Evolutionary conservation across 2,797 vertebrate genomes (phyloP).

Genomic region (Lacerta viridis): DNA sequence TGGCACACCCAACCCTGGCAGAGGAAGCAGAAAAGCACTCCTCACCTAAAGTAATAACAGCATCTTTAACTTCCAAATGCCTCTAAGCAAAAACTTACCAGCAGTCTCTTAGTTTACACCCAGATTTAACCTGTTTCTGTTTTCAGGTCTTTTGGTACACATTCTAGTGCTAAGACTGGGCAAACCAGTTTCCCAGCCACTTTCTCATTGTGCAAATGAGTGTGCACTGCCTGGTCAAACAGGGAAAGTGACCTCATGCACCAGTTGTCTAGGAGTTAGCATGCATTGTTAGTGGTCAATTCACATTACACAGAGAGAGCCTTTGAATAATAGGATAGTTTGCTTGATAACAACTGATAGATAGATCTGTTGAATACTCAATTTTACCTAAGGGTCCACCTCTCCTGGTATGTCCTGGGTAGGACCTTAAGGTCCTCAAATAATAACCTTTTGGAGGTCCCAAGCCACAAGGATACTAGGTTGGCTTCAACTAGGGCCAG

Average conservation of each 20-base stretch:
- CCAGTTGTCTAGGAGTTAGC: background rate
- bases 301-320: background rate
- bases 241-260: background rate
- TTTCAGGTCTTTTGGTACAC: background rate
- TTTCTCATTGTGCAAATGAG: background rate
- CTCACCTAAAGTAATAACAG: background rate
- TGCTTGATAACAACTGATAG: background rate
- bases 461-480: too few species aligned
- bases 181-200: slow-evolving; percentile 1
- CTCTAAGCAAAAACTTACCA: background rate
- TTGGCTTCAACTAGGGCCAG: too few species aligned
- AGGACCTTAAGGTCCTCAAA: too few species aligned
- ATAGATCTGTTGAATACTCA: background rate
- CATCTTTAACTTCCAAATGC: background rate
- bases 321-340: background rate
- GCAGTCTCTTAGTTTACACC: background rate
- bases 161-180: background rate
- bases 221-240: background rate
- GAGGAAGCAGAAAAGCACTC: background rate
- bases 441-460: too few species aligned
- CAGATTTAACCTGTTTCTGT: background rate
- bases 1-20: too few species aligned
- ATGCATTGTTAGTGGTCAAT: background rate
- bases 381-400: too few species aligned
- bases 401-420: too few species aligned